These are phyloP conservation scores for Arctocebus calabarensis DNA, from an alignment of 2,797 vertebrate species.

Conservation along the genomic window DNA sequence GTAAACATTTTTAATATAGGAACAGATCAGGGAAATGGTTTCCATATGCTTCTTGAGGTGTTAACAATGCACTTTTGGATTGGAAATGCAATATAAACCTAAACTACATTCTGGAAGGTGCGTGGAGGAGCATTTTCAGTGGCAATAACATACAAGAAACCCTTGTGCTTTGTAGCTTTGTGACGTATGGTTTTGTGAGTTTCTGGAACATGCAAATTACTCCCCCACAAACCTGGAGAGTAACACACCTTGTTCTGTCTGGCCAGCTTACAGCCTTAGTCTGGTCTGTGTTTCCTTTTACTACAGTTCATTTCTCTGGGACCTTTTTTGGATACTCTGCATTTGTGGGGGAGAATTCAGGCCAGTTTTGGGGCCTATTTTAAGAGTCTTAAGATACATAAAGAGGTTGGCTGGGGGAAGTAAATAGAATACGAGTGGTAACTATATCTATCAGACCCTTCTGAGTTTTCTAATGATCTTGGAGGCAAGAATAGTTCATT, in stretches of 20 bases:
- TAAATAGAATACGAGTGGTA: conserved; percentile 36
- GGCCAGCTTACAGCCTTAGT: conserved; percentile 23
- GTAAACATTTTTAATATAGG: conserved; percentile 76
- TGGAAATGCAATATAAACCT: conserved; percentile 76
- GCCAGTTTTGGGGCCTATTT: background rate
- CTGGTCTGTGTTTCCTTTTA: conserved; percentile 60
- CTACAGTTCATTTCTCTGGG: conserved; percentile 18
- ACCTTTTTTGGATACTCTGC: conserved; percentile 51
- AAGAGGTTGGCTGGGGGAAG: conserved; percentile 22
- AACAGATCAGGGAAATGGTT: conserved; percentile 71
- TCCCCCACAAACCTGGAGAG: conserved; percentile 47
- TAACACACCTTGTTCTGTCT: conserved; percentile 62
- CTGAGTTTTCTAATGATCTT: conserved; percentile 55
- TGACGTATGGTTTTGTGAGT: conserved; percentile 69
- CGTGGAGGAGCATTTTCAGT: conserved; percentile 62
- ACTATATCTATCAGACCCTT: conserved; percentile 19
- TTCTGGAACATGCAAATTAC: conserved; percentile 74
- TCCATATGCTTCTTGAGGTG: conserved; percentile 79
- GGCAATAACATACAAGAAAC: conserved; percentile 69
- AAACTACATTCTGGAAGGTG: conserved; percentile 66
- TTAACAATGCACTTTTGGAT: conserved; percentile 72
- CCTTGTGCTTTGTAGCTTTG: conserved; percentile 74
- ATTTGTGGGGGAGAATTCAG: conserved; percentile 51
- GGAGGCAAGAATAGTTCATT: conserved; percentile 26
- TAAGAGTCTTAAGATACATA: conserved; percentile 39